Evolutionary conservation across 2,113 vertebrate genomes (phyloP).

Genomic region (Gallinago paraguaiae): DNA sequence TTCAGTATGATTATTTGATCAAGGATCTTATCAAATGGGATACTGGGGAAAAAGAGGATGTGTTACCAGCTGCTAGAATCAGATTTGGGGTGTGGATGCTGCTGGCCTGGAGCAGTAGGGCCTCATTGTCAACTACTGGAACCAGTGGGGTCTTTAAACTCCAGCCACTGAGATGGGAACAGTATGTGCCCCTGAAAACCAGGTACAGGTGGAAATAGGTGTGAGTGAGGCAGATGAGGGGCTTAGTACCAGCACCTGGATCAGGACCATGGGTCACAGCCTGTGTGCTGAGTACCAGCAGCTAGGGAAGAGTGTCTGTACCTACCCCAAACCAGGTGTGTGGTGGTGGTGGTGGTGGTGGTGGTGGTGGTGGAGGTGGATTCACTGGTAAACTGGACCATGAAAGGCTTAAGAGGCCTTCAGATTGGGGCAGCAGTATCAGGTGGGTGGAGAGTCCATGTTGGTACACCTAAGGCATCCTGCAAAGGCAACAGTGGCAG

Average conservation of each 20-base stretch:
- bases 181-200: fast-evolving
- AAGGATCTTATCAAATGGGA: background rate
- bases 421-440: fast-evolving
- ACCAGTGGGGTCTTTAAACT: background rate
- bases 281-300: fast-evolving
- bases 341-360: too few species aligned
- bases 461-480: background rate
- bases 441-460: fast-evolving
- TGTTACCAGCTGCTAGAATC: background rate
- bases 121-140: background rate
- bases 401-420: fast-evolving
- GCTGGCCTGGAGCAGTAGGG: background rate
- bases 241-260: background rate
- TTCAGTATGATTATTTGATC: background rate
- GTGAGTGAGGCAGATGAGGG: background rate
- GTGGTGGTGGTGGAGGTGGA: background rate
- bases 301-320: background rate
- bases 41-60: background rate
- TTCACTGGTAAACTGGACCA: background rate
- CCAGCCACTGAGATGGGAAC: background rate
- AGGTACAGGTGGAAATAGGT: fast-evolving
- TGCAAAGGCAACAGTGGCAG: background rate
- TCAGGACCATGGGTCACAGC: fast-evolving
- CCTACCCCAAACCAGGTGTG: background rate
- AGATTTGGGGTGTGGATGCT: fast-evolving